Evolutionary conservation across 1,140 invertebrate species (phyloP), one percentile per base, ranked within the genome.

Genomic region (Nasonia giraulti): DNA sequence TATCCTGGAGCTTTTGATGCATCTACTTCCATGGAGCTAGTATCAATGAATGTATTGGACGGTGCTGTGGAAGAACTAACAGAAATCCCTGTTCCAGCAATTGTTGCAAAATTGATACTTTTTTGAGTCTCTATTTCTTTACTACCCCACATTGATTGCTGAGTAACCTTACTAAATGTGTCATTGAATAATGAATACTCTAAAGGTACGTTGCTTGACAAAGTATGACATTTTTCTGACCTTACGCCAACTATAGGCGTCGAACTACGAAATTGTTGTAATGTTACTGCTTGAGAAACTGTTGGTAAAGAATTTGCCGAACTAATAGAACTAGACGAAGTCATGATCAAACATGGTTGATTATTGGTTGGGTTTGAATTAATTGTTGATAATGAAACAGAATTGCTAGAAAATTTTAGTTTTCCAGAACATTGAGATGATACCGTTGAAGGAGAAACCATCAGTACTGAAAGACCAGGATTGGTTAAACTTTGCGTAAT

Each of bases 141-240:
- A n/a, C 94, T 90, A 31, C 91, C 94, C 94, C 95, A 95, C 91
- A 96, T 94, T 8, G 94, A 94, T 85, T 95, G 94, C 86, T 95
- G 94, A 33, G 95, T 94, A 40, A 94, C 93, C 90, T 95, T 95
- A 78, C 94, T 94, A 87, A 96, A 96, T 1, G 94, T 93, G 89
- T 96, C 96, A 87, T 96, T 96, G 88, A 98, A 97, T 8, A 97
- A 93, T 1, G 96, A 96, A 91, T 97, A 98, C 86, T 97, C 96
- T 20, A 95, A 92, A 0, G 93, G 92, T 12, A 92, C 91, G 37
- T 66, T 90, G 83, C 44, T 90, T 71, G 78, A 23, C 77, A 75
- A 40, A 74, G 85, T 86, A n/a, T 88, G 89, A 55, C 89, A 89
- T 2, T 88, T 80, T 2, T 91, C 89, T 33, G 88, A 87, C 12